phyloP scores from a whole-genome alignment of 2,797 vertebrate genomes.

The Champsocephalus esox region DNA sequence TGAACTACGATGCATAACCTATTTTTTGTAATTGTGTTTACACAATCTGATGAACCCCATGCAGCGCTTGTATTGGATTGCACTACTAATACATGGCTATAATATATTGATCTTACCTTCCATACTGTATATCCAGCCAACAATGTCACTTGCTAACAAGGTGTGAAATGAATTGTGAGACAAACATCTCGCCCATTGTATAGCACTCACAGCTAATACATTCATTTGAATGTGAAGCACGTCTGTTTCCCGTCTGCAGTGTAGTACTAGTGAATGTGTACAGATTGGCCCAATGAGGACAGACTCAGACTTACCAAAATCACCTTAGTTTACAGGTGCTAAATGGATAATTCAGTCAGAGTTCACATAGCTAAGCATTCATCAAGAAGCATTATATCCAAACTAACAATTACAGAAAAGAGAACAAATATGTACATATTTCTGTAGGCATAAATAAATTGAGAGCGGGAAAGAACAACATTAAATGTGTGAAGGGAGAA shows the following conservation, averaged over 20 bases:
- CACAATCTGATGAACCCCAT: conserved; percentile 43
- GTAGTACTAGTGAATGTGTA: conserved; percentile 13
- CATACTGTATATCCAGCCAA: conserved; percentile 58
- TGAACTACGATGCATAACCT: conserved; percentile 18
- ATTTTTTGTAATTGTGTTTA: conserved; percentile 51
- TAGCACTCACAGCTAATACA: conserved; percentile 55
- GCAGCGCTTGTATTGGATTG: conserved; percentile 31
- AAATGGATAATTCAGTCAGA: conserved; percentile 41
- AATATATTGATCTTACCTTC: conserved; percentile 64
- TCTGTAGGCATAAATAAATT: conserved; percentile 45
- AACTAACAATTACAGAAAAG: conserved; percentile 57
- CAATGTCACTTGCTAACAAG: conserved; percentile 71
- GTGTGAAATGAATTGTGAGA: conserved; percentile 79
- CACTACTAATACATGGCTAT: conserved; percentile 59
- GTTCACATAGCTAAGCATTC: conserved; percentile 38
- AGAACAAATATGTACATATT: conserved; percentile 42
- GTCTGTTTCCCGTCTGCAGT: conserved; percentile 44
- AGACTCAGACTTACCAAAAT: conserved; percentile 49
- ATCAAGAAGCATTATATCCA: conserved; percentile 41
- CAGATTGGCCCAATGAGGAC: conserved; percentile 7
- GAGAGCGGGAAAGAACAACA: conserved; percentile 26
- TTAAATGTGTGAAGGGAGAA: conserved; percentile 52
- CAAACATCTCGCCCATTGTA: conserved; percentile 58
- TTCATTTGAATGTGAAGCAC: conserved; percentile 60
- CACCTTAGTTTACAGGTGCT: conserved; percentile 40